Conservation (phyloP, 2,113 vertebrate genomes). For the Noturus placidus region DNA sequence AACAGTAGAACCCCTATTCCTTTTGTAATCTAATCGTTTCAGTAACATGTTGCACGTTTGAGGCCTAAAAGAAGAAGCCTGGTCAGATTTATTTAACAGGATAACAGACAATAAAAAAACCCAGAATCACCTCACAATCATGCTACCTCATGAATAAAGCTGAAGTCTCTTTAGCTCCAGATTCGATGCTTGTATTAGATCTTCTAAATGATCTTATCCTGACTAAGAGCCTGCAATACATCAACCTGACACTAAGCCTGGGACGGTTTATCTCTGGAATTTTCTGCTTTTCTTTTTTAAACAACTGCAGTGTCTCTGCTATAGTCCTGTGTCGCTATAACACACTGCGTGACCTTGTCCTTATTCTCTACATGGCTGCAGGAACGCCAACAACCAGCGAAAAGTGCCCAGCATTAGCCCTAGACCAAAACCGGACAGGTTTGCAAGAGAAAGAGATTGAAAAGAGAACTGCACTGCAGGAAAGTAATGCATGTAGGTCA, state of each 20-base stretch:
- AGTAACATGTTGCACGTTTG: not conserved
- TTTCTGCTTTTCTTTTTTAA: slow-evolving; percentile 5
- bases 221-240: not conserved
- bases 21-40: not conserved
- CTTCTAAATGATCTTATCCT: not conserved
- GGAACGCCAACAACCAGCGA: not conserved
- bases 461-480: not conserved
- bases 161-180: not conserved
- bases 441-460: not conserved
- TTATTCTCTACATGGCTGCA: not conserved
- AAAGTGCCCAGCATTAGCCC: not conserved
- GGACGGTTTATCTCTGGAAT: slow-evolving; percentile 7
- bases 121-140: not conserved
- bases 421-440: not conserved
- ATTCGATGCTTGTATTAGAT: not conserved
- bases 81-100: not conserved
- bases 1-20: not conserved
- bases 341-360: not conserved
- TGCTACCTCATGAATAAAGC: not conserved
- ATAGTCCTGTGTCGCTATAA: not conserved
- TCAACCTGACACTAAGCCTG: not conserved
- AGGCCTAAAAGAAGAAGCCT: not conserved
- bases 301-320: no score
- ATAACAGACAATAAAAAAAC: not conserved
- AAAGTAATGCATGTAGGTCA: not conserved